phyloP scores from a whole-genome alignment of 2,888 invertebrate genomes.

The Portevinia maculata region DNA sequence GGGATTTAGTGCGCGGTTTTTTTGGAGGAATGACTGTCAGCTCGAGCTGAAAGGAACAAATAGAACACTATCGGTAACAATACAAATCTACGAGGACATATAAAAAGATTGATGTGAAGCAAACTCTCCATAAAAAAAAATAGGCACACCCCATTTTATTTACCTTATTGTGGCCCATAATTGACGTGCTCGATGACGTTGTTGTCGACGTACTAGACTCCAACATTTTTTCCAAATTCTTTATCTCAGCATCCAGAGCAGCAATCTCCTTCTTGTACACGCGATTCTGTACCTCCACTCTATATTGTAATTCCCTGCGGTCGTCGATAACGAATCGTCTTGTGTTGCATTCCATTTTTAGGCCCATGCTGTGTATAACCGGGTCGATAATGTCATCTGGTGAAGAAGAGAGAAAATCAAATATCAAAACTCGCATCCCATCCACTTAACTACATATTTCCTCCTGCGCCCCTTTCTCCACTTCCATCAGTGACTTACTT shows the following conservation, averaged over 20 bases:
- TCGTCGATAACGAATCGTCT: conserved; percentile 93
- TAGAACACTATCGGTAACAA: not conserved
- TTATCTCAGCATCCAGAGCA: conserved; percentile 90
- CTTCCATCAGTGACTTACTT: conserved; percentile 83
- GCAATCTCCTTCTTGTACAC: conserved; percentile 93
- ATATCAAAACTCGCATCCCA: conserved; percentile 30
- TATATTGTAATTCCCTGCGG: conserved; percentile 90
- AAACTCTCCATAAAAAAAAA: not conserved
- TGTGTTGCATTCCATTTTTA: conserved; percentile 94
- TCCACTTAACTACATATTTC: conserved; percentile 11
- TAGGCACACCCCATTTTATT: conserved; percentile 25
- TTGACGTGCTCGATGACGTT: conserved; percentile 83
- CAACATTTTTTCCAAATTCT: conserved; percentile 88
- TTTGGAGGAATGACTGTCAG: conserved; percentile 78
- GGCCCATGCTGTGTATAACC: conserved; percentile 93
- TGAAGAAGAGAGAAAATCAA: conserved; percentile 31
- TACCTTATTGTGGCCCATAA: conserved; percentile 79
- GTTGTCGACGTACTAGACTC: conserved; percentile 85
- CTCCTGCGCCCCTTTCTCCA: not conserved
- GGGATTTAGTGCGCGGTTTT: conserved; percentile 77
- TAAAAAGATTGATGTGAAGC: too few species aligned
- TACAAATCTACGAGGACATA: not conserved
- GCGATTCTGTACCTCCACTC: conserved; percentile 95
- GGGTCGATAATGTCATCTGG: conserved; percentile 89
- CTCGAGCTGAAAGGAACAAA: conserved; percentile 77